These are phyloP conservation scores for Tachuris rubrigastra DNA, from an alignment of 2,113 vertebrate species.

Conservation along the genomic window DNA sequence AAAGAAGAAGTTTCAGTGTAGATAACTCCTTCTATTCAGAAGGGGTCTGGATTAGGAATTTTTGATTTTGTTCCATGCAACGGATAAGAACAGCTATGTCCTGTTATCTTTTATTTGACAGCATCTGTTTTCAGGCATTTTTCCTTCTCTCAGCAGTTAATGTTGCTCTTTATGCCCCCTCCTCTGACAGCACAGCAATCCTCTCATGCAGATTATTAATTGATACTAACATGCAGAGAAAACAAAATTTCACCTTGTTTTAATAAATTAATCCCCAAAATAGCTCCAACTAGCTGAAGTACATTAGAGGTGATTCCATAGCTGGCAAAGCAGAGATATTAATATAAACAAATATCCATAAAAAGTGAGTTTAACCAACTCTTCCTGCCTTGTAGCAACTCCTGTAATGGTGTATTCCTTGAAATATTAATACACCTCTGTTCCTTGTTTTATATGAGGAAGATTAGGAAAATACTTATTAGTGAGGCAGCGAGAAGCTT, in stretches of 20 bases:
- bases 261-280: background rate
- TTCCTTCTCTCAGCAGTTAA: background rate
- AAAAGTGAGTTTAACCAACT: constrained; percentile 84
- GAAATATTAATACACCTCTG: background rate
- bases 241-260: background rate
- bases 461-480: background rate
- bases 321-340: background rate
- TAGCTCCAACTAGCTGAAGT: background rate
- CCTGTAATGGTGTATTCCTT: constrained; percentile 58
- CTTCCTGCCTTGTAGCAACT: constrained; percentile 77
- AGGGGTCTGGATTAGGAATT: background rate
- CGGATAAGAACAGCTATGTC: background rate
- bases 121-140: background rate
- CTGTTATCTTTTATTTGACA: background rate
- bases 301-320: background rate
- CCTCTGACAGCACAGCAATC: background rate
- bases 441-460: background rate
- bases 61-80: background rate
- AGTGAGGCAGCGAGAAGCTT: background rate
- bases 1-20: background rate
- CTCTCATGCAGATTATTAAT: background rate
- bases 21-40: background rate
- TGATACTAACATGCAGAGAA: background rate
- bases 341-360: constrained; percentile 78
- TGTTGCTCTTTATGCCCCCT: background rate